Evolutionary conservation across 2,113 vertebrate genomes (phyloP).

Genomic region (Albula glossodonta): DNA sequence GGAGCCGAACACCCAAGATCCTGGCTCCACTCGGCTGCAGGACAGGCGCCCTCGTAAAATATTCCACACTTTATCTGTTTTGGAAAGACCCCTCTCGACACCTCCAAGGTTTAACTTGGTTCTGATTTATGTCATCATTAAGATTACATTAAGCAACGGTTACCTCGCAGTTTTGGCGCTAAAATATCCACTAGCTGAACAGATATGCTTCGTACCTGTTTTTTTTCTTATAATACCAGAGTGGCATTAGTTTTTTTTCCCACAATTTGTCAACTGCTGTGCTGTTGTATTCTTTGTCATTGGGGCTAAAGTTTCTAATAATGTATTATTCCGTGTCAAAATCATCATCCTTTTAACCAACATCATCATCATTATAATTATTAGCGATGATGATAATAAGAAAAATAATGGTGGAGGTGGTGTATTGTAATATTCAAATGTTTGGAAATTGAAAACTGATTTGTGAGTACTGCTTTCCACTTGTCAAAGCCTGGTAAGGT

Average conservation of each 20-base stretch:
- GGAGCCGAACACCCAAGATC: conserved; percentile 71
- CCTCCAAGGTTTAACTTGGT: conserved; percentile 47
- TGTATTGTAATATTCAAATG: not conserved
- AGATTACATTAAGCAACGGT: not conserved
- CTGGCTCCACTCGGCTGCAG: conserved; percentile 75
- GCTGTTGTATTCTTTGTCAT: too few relatives aligned
- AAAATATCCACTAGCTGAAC: conserved; percentile 12
- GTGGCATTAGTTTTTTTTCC: too few relatives aligned
- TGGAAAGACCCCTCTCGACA: conserved; percentile 68
- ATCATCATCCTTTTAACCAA: too few relatives aligned
- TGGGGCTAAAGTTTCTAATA: too few relatives aligned
- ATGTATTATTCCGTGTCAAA: too few relatives aligned
- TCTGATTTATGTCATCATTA: conserved; percentile 30
- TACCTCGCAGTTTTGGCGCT: not conserved
- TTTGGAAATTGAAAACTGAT: not conserved
- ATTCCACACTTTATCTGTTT: conserved; percentile 83
- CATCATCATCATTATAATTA: too few relatives aligned
- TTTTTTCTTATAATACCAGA: not conserved
- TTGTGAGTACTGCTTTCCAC: not conserved
- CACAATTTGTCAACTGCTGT: too few relatives aligned
- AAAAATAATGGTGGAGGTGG: not conserved
- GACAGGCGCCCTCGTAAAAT: conserved; percentile 81
- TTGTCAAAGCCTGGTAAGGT: not conserved
- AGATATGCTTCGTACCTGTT: not conserved
- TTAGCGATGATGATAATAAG: not conserved